These are phyloP conservation scores for Nesometra sesokonis DNA, from an alignment of 35 echinoderm and acorn worm genomes.

Conservation along the genomic window DNA sequence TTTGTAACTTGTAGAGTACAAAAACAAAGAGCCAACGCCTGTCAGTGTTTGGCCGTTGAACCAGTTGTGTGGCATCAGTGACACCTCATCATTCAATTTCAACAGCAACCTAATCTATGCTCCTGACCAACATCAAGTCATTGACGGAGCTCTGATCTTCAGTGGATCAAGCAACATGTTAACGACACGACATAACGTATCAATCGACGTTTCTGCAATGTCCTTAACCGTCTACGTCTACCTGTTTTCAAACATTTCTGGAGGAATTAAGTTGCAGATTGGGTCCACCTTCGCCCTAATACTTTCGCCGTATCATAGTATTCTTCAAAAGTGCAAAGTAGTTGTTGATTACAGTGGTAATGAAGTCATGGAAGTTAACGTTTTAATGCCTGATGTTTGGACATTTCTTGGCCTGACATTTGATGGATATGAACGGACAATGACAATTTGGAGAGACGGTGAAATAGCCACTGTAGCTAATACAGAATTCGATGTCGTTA, in stretches of 20 bases:
- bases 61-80: neutral
- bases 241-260: neutral
- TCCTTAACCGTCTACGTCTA: neutral
- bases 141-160: neutral
- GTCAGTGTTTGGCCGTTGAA: neutral
- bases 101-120: neutral
- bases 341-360: neutral
- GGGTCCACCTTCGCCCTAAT: neutral
- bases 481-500: neutral
- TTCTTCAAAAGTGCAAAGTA: neutral
- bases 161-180: neutral
- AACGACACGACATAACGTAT: neutral
- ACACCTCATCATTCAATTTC: neutral
- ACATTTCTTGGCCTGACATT: neutral
- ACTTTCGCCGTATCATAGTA: neutral
- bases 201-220: neutral
- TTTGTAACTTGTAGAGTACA: neutral
- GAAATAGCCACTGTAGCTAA: neutral
- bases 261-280: neutral
- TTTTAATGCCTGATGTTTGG: neutral
- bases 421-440: neutral
- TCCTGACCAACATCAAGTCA: neutral
- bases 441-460: neutral
- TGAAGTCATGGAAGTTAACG: neutral
- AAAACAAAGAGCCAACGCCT: neutral